phyloP scores from a whole-genome alignment of 2,888 invertebrate species.

The Trissonchulus latispiculum region DNA sequence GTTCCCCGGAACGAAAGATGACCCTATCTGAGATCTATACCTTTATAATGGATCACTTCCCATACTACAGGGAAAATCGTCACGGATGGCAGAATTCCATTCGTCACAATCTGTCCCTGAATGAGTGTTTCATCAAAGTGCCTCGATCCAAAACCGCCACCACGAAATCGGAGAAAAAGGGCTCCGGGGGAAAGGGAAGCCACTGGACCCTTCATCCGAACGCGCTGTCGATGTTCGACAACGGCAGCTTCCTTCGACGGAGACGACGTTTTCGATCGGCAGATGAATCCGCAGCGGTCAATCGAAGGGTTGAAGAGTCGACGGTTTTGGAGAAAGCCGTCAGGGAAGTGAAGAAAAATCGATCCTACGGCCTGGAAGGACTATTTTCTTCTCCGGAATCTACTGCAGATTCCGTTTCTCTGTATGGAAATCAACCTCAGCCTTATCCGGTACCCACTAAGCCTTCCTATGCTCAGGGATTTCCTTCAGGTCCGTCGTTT shows the following conservation, averaged over 20 bases:
- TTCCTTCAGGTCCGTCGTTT: no score
- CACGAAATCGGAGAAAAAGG: not conserved
- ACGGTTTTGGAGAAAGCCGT: no score
- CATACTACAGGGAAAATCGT: conserved; percentile 72
- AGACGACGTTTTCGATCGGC: conserved; percentile 71
- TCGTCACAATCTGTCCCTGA: conserved; percentile 84
- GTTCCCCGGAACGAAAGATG: conserved; percentile 90
- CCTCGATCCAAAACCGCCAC: conserved; percentile 59
- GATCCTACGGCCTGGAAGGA: no score
- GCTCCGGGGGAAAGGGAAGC: conserved; percentile 60
- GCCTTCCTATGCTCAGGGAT: no score
- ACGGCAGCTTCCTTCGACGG: conserved; percentile 67
- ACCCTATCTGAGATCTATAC: conserved; percentile 77
- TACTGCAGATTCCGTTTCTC: no score
- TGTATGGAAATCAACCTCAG: no score
- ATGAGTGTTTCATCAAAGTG: conserved; percentile 90
- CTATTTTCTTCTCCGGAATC: no score
- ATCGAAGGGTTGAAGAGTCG: no score
- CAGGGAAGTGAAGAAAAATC: no score
- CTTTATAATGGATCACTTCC: conserved; percentile 81
- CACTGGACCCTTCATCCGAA: conserved; percentile 69
- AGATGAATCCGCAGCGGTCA: no score
- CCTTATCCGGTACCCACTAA: no score
- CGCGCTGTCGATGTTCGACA: conserved; percentile 66
- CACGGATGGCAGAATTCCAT: conserved; percentile 57